phyloP scores from a whole-genome alignment of 2,888 invertebrate genomes.

The Acronicta aceris region DNA sequence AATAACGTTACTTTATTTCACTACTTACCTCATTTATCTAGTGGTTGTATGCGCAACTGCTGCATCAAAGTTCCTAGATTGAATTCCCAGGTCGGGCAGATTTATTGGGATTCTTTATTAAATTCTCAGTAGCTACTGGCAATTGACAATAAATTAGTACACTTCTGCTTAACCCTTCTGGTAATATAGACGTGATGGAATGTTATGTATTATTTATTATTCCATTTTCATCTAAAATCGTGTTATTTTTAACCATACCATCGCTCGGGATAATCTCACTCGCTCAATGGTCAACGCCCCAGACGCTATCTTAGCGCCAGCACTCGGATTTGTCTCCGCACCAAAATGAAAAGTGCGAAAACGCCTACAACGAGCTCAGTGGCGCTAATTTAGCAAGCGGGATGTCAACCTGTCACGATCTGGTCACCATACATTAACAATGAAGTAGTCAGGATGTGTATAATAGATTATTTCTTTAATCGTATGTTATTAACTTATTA shows the following conservation, averaged over 20 bases:
- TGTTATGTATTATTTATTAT: too few relatives aligned
- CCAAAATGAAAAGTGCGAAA: conserved; percentile 48
- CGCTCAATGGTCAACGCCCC: conserved; percentile 48
- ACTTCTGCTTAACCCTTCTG: too few relatives aligned
- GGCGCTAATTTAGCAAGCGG: conserved; percentile 32
- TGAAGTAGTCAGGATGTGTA: conserved; percentile 1
- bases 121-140: too few relatives aligned
- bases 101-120: too few relatives aligned
- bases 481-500: too few relatives aligned
- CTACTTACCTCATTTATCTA: too few relatives aligned
- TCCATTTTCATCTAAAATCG: conserved; percentile 12
- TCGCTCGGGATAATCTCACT: conserved; percentile 32
- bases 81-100: too few relatives aligned
- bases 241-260: conserved; percentile 20
- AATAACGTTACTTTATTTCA: too few relatives aligned
- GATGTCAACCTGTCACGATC: conserved; percentile 23
- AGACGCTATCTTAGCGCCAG: conserved; percentile 43
- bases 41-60: too few relatives aligned
- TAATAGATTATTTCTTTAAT: not conserved
- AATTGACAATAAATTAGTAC: too few relatives aligned
- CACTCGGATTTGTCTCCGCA: conserved; percentile 23
- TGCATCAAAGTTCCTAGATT: too few relatives aligned
- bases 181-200: too few relatives aligned
- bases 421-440: conserved; percentile 5
- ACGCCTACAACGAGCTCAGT: conserved; percentile 16